Conservation (phyloP, 1,140 invertebrate species). For the Scaptomyza hsui region DNA sequence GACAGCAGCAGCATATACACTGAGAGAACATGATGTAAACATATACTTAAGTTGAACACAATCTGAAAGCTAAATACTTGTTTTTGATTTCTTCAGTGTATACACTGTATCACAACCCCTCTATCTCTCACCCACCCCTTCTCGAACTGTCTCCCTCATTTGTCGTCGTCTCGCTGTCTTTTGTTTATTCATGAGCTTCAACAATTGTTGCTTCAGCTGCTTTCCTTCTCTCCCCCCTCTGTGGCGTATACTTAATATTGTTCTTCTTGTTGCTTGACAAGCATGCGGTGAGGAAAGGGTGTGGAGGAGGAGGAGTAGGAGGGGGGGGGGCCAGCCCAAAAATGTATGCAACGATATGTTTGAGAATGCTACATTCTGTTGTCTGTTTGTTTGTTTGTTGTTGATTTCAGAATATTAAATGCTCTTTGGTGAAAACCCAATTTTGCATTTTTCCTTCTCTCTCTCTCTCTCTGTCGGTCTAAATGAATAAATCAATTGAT, state of each 20-base stretch:
- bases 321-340: not conserved
- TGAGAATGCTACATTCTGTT: not conserved
- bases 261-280: not conserved
- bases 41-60: too few species aligned
- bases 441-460: too few species aligned
- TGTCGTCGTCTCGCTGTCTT: not conserved
- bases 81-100: too few species aligned
- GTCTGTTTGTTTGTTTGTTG: not conserved
- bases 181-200: slow-evolving; percentile 23
- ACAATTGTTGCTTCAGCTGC: slow-evolving; percentile 18
- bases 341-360: slow-evolving; percentile 27
- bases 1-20: slow-evolving; percentile 1
- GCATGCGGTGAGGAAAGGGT: not conserved
- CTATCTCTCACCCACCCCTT: not conserved
- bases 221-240: not conserved
- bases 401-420: too few species aligned
- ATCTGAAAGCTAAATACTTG: too few species aligned
- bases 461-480: slow-evolving; percentile 2
- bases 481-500: slow-evolving; percentile 67
- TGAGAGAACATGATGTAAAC: not conserved
- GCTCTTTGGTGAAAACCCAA: too few species aligned
- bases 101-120: too few species aligned
- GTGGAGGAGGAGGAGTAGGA: too few species aligned
- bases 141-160: not conserved
- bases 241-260: slow-evolving; percentile 34